These are phyloP conservation scores for Sarcophaga subvicina DNA, from an alignment of 2,888 invertebrate genomes.

Conservation along the genomic window DNA sequence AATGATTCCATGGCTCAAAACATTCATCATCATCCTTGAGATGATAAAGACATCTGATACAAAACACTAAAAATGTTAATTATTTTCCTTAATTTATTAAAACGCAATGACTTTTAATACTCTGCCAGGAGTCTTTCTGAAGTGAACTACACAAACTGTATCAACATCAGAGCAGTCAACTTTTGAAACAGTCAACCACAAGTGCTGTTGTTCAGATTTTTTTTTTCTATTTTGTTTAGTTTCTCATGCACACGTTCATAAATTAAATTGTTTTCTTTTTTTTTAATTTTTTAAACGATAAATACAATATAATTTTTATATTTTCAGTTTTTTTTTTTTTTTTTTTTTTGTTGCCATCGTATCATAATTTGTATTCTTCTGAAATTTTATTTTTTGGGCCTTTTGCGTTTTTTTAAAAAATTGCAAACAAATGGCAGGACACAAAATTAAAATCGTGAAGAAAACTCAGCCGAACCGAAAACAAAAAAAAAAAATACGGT, in stretches of 20 bases:
- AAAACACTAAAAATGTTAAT: no score
- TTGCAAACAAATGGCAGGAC: constrained; percentile 61
- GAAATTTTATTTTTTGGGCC: constrained; percentile 1
- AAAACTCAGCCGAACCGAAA: constrained; percentile 1
- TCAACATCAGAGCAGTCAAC: constrained; percentile 22
- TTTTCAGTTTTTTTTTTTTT: constrained; percentile 29
- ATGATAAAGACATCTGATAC: no score
- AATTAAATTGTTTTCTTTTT: constrained; percentile 43
- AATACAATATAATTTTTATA: constrained; percentile 35
- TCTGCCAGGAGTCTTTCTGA: constrained; percentile 16
- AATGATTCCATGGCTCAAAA: no score
- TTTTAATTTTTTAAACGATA: constrained; percentile 47
- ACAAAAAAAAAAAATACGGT: neutral
- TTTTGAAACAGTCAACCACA: constrained; percentile 37
- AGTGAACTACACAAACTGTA: no score
- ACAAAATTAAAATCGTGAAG: constrained; percentile 39
- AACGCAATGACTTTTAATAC: neutral
- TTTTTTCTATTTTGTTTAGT: constrained; percentile 17
- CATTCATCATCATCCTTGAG: no score
- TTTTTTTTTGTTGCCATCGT: constrained; percentile 50
- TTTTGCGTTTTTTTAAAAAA: constrained; percentile 39
- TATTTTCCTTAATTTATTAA: no score
- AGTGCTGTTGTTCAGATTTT: constrained; percentile 56
- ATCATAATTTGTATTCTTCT: constrained; percentile 50
- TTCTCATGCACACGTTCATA: constrained; percentile 55